phyloP scores from a whole-genome alignment of 2,113 vertebrate genomes.

The Dipodomys merriami region DNA sequence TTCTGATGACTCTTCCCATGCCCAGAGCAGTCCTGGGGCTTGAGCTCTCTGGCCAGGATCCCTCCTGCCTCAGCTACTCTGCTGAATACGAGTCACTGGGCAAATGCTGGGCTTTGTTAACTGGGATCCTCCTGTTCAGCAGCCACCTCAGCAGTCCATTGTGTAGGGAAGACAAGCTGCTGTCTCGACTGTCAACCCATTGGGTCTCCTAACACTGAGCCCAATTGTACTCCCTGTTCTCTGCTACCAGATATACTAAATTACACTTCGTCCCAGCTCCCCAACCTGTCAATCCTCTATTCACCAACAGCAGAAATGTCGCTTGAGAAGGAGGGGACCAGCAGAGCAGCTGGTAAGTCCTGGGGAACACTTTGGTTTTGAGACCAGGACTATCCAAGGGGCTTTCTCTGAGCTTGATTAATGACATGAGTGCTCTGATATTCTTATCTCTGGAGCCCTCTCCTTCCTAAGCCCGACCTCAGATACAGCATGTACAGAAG shows the following conservation, averaged over 20 bases:
- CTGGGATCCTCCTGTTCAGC: slow-evolving; percentile 85
- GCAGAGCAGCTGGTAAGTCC: slow-evolving; percentile 91
- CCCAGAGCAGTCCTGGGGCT: slow-evolving; percentile 71
- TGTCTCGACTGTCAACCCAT: slow-evolving; percentile 87
- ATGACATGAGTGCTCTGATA: slow-evolving; percentile 38
- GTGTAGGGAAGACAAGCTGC: slow-evolving; percentile 87
- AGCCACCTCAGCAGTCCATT: slow-evolving; percentile 84
- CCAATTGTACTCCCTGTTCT: slow-evolving; percentile 88
- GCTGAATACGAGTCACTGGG: slow-evolving; percentile 87
- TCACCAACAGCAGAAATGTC: slow-evolving; percentile 84
- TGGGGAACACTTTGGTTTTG: slow-evolving; percentile 78
- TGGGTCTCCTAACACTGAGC: slow-evolving; percentile 77
- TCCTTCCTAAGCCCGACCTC: not conserved
- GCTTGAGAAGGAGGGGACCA: slow-evolving; percentile 86
- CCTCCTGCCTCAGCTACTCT: slow-evolving; percentile 91
- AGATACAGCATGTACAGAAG: not conserved
- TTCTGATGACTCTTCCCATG: slow-evolving; percentile 81
- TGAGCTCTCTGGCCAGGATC: slow-evolving; percentile 86
- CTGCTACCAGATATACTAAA: slow-evolving; percentile 90
- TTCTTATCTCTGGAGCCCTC: not conserved
- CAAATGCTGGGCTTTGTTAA: slow-evolving; percentile 87
- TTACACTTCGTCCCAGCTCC: slow-evolving; percentile 90
- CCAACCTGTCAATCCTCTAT: slow-evolving; percentile 87
- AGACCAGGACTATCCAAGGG: slow-evolving; percentile 70
- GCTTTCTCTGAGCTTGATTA: slow-evolving; percentile 69